Percentiles rank a stretch among this genome's conserved stretches.
Conservation (phyloP, 2,888 invertebrate species). For the Acrobasis repandana region DNA sequence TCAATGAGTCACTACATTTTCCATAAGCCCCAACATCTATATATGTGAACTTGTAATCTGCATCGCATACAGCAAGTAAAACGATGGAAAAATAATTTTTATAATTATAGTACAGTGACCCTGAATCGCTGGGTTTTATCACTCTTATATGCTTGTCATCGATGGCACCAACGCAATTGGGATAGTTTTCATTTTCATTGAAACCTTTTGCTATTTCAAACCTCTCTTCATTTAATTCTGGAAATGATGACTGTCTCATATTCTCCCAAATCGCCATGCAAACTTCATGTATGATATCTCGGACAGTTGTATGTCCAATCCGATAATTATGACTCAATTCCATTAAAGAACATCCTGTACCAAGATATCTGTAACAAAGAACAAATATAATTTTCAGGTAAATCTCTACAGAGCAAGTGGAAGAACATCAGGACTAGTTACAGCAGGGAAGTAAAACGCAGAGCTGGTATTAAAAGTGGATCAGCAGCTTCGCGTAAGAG, state of each 20-base stretch:
- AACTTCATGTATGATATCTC: constrained; percentile 39
- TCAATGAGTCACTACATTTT: constrained; percentile 25
- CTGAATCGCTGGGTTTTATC: constrained; percentile 29
- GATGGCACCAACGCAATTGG: constrained; percentile 25
- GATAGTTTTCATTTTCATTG: constrained; percentile 29
- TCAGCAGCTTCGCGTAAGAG: constrained; percentile 24
- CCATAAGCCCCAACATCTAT: constrained; percentile 22
- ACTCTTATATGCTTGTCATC: constrained; percentile 28
- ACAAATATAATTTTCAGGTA: not conserved
- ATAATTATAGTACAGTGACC: constrained; percentile 30
- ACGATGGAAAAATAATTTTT: constrained; percentile 14
- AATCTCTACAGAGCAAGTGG: constrained; percentile 23
- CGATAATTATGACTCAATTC: constrained; percentile 28
- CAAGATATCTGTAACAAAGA: constrained; percentile 25
- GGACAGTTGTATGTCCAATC: constrained; percentile 39
- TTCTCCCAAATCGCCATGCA: constrained; percentile 38
- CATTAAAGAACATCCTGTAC: constrained; percentile 21
- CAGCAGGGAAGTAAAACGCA: constrained; percentile 24
- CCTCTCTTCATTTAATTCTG: constrained; percentile 27
- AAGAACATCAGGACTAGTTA: constrained; percentile 25
- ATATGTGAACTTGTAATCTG: constrained; percentile 16
- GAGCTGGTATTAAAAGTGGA: constrained; percentile 17
- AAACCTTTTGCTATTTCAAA: constrained; percentile 30
- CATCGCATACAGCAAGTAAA: constrained; percentile 10
- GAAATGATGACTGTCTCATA: constrained; percentile 31